These are phyloP conservation scores for Typhlichthys eigenmanni DNA, from an alignment of 2,797 vertebrate species.

Conservation along the genomic window DNA sequence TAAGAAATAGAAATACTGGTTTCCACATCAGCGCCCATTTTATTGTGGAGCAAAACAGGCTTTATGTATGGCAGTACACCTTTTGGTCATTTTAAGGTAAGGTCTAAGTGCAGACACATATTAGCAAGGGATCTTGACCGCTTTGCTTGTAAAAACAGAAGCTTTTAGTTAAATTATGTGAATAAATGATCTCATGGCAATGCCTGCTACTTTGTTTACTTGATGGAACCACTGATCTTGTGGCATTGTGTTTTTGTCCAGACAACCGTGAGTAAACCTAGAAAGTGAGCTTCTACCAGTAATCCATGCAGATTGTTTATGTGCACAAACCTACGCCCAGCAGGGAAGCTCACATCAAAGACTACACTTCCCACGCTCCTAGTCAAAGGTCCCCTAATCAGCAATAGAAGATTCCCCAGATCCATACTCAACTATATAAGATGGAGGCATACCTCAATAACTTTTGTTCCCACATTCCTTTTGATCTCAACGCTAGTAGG, in stretches of 20 bases:
- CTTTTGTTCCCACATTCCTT: slow-evolving; percentile 49
- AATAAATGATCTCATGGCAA: neutral
- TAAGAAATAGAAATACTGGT: slow-evolving; percentile 47
- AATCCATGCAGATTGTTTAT: slow-evolving; percentile 48
- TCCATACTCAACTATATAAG: slow-evolving; percentile 29
- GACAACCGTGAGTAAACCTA: slow-evolving; percentile 25
- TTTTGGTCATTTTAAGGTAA: slow-evolving; percentile 4
- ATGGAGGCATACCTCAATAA: slow-evolving; percentile 31
- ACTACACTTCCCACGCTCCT: slow-evolving; percentile 38
- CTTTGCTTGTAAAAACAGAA: neutral
- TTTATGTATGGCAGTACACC: slow-evolving; percentile 34
- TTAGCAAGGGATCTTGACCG: neutral
- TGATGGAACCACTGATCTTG: neutral
- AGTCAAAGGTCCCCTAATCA: slow-evolving; percentile 51
- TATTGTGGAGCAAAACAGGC: slow-evolving; percentile 48
- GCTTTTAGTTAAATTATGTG: too few species aligned
- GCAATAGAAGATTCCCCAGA: slow-evolving; percentile 45
- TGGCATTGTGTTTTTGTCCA: slow-evolving; percentile 21
- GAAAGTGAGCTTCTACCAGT: slow-evolving; percentile 18
- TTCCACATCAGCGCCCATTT: slow-evolving; percentile 54
- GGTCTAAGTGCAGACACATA: neutral
- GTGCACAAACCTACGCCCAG: slow-evolving; percentile 45
- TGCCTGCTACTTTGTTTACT: slow-evolving; percentile 7
- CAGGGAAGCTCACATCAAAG: slow-evolving; percentile 53
- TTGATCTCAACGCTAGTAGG: slow-evolving; percentile 49